Percentiles rank a stretch among this genome's conserved stretches.
Evolutionary conservation across 2,888 invertebrate genomes (phyloP).

Genomic region (Leptinotarsa peninsularis): DNA sequence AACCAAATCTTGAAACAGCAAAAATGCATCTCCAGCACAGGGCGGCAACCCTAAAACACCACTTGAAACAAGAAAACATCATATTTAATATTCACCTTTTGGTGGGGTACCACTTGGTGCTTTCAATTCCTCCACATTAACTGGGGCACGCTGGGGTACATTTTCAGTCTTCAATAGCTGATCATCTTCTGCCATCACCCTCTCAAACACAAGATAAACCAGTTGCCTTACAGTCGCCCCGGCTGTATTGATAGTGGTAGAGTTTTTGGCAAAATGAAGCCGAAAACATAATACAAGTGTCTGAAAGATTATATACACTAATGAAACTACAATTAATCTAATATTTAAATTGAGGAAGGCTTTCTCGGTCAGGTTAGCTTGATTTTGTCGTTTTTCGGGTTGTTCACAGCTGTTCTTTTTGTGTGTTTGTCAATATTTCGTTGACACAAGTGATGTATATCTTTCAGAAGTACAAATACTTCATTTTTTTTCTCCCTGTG

Average conservation of each 20-base stretch:
- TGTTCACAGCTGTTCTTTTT: no score
- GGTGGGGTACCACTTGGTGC: conserved; percentile 81
- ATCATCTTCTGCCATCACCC: conserved; percentile 82
- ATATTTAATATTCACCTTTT: conserved; percentile 67
- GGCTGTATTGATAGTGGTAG: conserved; percentile 95
- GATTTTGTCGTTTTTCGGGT: no score
- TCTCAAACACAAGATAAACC: conserved; percentile 91
- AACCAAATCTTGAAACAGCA: conserved; percentile 97
- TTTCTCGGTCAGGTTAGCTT: no score
- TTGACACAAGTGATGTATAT: no score
- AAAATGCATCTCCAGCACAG: conserved; percentile 93
- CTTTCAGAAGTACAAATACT: no score
- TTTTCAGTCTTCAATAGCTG: conserved; percentile 59
- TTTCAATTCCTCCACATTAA: conserved; percentile 84
- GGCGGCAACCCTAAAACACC: conserved; percentile 73
- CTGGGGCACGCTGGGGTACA: conserved; percentile 64
- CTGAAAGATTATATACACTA: conserved; percentile 66
- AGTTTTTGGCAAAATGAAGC: conserved; percentile 94
- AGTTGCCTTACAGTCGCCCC: conserved; percentile 97
- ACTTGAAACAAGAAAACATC: conserved; percentile 11
- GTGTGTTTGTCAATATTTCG: no score
- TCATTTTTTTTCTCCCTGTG: no score
- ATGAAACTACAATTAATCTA: no score
- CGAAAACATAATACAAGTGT: conserved; percentile 95
- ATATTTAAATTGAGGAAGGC: no score